A percentile compares a stretch with the other conserved stretches of the same genome.
Evolutionary conservation across 2,797 vertebrate species (phyloP).

Genomic region (Decapterus maruadsi): DNA sequence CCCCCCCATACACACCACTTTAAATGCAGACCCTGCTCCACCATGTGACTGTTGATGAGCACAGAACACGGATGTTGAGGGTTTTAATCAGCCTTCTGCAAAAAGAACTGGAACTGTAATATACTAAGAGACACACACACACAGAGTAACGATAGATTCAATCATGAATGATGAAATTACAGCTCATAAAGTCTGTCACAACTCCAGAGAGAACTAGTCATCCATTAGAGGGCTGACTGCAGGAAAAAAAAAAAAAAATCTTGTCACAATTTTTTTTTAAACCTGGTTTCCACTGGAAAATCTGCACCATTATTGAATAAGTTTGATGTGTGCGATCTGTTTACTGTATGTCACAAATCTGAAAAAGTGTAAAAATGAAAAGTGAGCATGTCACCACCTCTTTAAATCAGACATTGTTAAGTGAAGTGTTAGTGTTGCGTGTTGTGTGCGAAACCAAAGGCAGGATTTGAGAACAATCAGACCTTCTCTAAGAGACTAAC

Average conservation of each 20-base stretch:
- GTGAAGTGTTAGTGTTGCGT: background rate
- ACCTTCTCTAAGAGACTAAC: background rate
- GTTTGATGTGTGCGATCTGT: background rate
- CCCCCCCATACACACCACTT: too few relatives aligned
- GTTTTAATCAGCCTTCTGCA: conserved; percentile 36
- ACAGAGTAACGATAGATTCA: too few relatives aligned
- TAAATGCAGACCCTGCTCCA: conserved; percentile 6
- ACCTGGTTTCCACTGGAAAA: conserved; percentile 1
- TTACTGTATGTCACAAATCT: background rate
- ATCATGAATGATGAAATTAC: conserved; percentile 55
- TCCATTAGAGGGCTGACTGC: conserved; percentile 18
- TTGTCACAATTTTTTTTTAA: background rate
- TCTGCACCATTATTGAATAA: too few relatives aligned
- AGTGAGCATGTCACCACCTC: background rate
- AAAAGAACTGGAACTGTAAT: background rate
- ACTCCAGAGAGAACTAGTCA: conserved; percentile 45
- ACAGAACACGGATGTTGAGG: background rate
- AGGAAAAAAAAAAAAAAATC: background rate
- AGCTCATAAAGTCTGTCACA: conserved; percentile 50
- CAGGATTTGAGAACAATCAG: background rate
- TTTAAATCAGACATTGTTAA: background rate
- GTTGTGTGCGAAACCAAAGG: background rate
- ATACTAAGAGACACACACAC: too few relatives aligned
- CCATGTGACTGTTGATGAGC: too few relatives aligned
- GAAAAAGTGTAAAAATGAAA: background rate